A percentile compares a stretch with the other conserved stretches of the same genome.
phyloP scores from a whole-genome alignment of 2,113 vertebrate genomes.

The Salvator merianae region DNA sequence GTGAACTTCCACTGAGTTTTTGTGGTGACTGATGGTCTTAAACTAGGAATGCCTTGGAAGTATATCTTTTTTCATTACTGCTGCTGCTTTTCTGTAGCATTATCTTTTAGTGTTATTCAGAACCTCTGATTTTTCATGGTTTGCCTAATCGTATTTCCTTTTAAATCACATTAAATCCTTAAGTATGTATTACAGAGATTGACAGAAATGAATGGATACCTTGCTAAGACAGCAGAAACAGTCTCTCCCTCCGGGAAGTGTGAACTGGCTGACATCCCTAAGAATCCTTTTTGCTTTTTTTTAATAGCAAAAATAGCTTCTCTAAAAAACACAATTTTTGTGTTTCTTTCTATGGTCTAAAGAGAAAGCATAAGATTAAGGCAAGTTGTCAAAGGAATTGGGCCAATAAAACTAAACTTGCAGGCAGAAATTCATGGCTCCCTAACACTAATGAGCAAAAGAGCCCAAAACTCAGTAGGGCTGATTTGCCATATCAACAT shows the following conservation, averaged over 20 bases:
- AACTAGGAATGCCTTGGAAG: constrained; percentile 11
- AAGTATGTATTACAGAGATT: constrained; percentile 64
- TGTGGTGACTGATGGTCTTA: constrained; percentile 36
- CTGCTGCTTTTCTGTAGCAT: background rate
- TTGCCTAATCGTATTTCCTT: constrained; percentile 73
- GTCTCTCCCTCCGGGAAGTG: constrained; percentile 49
- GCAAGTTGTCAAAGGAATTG: background rate
- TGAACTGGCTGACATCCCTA: constrained; percentile 57
- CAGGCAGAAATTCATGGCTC: background rate
- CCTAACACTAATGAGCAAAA: background rate
- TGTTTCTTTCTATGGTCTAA: constrained; percentile 23
- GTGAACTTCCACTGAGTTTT: background rate
- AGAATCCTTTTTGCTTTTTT: constrained; percentile 54
- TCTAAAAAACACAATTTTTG: constrained; percentile 28
- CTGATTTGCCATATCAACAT: background rate
- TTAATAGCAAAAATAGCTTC: constrained; percentile 11
- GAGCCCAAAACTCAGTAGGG: background rate
- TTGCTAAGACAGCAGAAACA: constrained; percentile 68
- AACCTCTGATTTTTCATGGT: constrained; percentile 59
- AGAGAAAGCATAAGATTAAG: background rate
- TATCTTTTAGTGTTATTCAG: constrained; percentile 45
- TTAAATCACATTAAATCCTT: constrained; percentile 69
- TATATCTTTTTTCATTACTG: background rate
- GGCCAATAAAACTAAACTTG: background rate
- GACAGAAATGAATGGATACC: constrained; percentile 70